Percentiles rank a stretch among this genome's conserved stretches.
These are phyloP conservation scores for Gryon sp. DNA, from an alignment of 1,140 invertebrate genomes.

Conservation along the genomic window DNA sequence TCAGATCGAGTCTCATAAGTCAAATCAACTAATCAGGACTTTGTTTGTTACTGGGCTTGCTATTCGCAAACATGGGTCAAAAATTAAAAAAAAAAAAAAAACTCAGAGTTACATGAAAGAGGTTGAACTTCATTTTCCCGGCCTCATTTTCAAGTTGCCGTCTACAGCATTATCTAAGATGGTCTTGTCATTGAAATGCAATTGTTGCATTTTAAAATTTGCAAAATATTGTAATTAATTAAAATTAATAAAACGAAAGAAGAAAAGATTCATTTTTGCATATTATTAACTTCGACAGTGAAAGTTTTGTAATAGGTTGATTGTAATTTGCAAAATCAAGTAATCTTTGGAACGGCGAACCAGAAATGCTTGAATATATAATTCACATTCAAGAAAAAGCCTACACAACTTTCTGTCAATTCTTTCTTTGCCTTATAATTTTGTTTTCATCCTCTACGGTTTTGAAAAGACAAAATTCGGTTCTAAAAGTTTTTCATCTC, in stretches of 20 bases:
- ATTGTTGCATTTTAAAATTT: too few species aligned
- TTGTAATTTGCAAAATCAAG: too few species aligned
- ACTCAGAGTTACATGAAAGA: conserved; percentile 28
- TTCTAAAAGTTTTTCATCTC: conserved; percentile 13
- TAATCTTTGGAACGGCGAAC: too few species aligned
- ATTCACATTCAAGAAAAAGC: too few species aligned
- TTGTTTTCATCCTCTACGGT: background rate
- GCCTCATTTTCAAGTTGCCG: too few species aligned
- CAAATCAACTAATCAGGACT: conserved; percentile 47
- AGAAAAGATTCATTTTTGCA: background rate
- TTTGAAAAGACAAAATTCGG: conserved; percentile 11
- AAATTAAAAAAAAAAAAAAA: too few species aligned
- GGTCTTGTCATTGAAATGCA: too few species aligned
- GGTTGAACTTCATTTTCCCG: conserved; percentile 45
- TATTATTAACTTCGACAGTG: too few species aligned
- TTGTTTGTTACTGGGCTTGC: conserved; percentile 29
- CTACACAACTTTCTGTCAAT: too few species aligned
- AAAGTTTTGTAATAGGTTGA: too few species aligned
- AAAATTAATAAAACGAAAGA: conserved; percentile 15
- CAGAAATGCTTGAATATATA: too few species aligned
- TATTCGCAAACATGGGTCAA: conserved; percentile 36
- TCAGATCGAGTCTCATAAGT: conserved; percentile 50
- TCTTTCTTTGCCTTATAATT: background rate
- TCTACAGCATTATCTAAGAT: too few species aligned
- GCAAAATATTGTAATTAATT: conserved; percentile 39